Conservation (phyloP, 2,113 vertebrate genomes). For the Odocoileus hemionus region DNA sequence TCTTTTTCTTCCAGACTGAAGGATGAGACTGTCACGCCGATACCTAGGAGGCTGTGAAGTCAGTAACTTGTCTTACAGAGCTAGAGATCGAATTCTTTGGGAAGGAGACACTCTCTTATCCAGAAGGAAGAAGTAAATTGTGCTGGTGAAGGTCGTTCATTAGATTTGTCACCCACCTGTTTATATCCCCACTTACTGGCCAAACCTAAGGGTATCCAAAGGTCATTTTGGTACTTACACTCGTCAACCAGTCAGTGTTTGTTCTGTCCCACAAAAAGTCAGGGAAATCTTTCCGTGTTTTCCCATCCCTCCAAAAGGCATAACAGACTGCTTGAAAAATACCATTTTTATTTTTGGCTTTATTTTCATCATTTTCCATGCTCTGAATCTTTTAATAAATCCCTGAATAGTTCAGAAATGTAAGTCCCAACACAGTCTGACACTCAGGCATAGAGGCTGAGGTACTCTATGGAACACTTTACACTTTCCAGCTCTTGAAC, state of each 20-base stretch:
- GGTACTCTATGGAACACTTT: neutral
- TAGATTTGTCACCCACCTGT: neutral
- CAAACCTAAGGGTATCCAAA: neutral
- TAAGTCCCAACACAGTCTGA: neutral
- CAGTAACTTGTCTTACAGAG: neutral
- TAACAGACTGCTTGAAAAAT: neutral
- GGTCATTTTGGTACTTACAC: neutral
- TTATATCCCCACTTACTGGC: neutral
- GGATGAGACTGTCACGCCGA: neutral
- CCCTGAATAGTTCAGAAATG: neutral
- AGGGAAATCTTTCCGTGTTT: neutral
- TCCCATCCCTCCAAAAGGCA: neutral
- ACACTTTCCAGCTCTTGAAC: neutral
- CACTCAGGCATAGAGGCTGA: neutral
- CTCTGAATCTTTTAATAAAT: neutral
- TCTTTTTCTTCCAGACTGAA: neutral
- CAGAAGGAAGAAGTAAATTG: neutral
- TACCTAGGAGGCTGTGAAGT: neutral
- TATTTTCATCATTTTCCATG: neutral
- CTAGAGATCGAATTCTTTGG: neutral
- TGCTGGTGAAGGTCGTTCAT: neutral
- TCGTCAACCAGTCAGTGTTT: neutral
- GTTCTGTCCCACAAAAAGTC: neutral
- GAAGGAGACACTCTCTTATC: neutral
- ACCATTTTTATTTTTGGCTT: neutral